Evolutionary conservation across 2,113 vertebrate species (phyloP).

Genomic region (Myanophis thanlyinensis): DNA sequence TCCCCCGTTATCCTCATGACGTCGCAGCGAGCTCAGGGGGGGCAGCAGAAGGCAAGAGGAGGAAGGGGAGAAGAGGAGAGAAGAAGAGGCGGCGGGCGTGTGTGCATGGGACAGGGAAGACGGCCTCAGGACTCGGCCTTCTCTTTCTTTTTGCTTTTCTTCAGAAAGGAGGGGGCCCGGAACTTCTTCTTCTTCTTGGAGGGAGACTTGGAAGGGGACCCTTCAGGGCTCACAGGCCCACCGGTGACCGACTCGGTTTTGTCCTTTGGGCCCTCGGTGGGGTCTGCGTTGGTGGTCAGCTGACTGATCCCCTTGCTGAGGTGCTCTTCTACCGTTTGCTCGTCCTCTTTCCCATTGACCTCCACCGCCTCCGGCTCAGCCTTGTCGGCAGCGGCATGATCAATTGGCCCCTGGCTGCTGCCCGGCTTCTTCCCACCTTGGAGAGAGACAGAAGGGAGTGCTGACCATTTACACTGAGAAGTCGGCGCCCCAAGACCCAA

Average conservation of each 20-base stretch:
- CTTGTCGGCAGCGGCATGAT: constrained; percentile 24
- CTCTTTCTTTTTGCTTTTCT: constrained; percentile 96
- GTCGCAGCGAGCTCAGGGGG: constrained; percentile 14
- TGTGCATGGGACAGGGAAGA: neutral
- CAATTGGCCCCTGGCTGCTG: constrained; percentile 30
- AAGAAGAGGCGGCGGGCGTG: neutral
- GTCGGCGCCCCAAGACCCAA: neutral
- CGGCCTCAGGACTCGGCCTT: constrained; percentile 89
- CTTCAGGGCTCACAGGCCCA: constrained; percentile 83
- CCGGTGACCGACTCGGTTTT: constrained; percentile 75
- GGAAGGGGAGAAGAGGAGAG: constrained; percentile 15
- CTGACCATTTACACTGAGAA: neutral
- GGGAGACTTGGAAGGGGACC: constrained; percentile 93
- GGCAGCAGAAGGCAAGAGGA: neutral
- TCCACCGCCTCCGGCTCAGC: constrained; percentile 56
- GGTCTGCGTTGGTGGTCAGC: constrained; percentile 73
- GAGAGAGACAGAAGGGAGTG: neutral
- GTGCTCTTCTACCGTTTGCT: constrained; percentile 75
- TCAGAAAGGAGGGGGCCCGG: constrained; percentile 95
- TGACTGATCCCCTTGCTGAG: constrained; percentile 81
- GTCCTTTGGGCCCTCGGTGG: constrained; percentile 70
- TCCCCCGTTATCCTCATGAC: neutral
- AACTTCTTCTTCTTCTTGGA: constrained; percentile 99
- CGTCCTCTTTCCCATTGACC: constrained; percentile 83
- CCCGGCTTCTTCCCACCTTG: constrained; percentile 66